Percentiles rank a stretch among this genome's conserved stretches.
Conservation (phyloP, 2,113 vertebrate species). For the Pseudorhombus dupliciocellatus region DNA sequence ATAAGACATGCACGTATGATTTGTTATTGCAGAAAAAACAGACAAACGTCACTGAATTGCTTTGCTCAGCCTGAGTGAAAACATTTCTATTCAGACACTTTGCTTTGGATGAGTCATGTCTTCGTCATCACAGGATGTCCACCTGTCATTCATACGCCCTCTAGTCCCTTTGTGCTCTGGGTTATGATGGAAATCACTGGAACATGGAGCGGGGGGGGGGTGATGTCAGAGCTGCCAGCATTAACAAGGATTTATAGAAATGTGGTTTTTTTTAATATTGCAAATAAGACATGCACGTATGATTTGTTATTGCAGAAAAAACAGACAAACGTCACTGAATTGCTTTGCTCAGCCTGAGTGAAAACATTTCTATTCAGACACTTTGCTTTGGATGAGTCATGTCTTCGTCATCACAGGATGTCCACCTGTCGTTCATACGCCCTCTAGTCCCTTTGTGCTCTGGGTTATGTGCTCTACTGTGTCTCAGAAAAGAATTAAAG, state of each 20-base stretch:
- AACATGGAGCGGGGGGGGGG: conserved; percentile 7
- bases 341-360: conserved; percentile 57
- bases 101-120: conserved; percentile 41
- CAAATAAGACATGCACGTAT: conserved; percentile 65
- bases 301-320: conserved; percentile 55
- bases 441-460: conserved; percentile 65
- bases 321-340: conserved; percentile 32
- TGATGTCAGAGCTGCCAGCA: conserved; percentile 24
- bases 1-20: conserved; percentile 66
- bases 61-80: conserved; percentile 54
- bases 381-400: conserved; percentile 41
- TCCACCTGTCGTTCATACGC: conserved; percentile 38
- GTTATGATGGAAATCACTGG: conserved; percentile 66
- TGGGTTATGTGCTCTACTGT: conserved; percentile 73
- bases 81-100: conserved; percentile 35
- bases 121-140: conserved; percentile 44
- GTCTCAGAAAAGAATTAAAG: conserved; percentile 79
- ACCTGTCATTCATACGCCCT: conserved; percentile 39
- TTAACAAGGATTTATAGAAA: conserved; percentile 54
- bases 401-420: conserved; percentile 40
- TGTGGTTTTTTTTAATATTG: conserved; percentile 54
- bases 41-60: conserved; percentile 39
- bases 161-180: conserved; percentile 68
- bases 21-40: conserved; percentile 51
- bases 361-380: conserved; percentile 39